Base-by-base conservation (phyloP, 2,797 vertebrate genomes). In the Rhynchonycteris naso region DNA sequence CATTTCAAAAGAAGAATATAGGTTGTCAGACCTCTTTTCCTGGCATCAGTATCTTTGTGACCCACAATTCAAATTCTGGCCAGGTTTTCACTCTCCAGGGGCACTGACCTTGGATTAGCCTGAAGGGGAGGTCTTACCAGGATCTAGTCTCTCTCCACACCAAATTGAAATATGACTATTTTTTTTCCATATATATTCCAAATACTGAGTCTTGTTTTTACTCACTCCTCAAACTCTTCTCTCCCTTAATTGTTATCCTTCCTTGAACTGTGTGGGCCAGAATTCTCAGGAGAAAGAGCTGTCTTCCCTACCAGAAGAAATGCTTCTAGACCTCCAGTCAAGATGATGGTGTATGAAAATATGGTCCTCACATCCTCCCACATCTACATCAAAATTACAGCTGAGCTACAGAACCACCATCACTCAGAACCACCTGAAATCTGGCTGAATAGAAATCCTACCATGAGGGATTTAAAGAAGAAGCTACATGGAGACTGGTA, bases 251-350 rank as follows among this genome's bases (percentile, higher is more conserved):
- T 2, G 1, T 43, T 63, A 52, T 63, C 81, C 80, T 88, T 88
- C 90, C 91, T 95, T 94, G 85, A 88, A 93, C 91, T 96, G 97
- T 95, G 96, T 96, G 54, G 24, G 30, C 43, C 68, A 83, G 72
- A 86, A 86, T 33, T 8, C 22, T 91, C 61, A 28, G 1, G 10
- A 72, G 76, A 28, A 81, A 82, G 59, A 38, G 19, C n/a, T 80
- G 74, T 69, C 18, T 84, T 78, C 21, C 52, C 54, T 35, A 76
- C 75, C 24, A 56, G 24, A 58, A 58, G 52, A 58, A 79, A 21
- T 68, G 22, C 21, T 79, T 56, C 75, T 79, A 79, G n/a, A 35
- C 22, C 38, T 58, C 75, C 14, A 56, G 75, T 35, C 54, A 58
- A 79, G 75, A 54, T 78, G 75, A 54, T 14, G 16, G 22, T 33